Base-by-base conservation (phyloP, 2,797 vertebrate genomes). In the Odontamblyopus rebecca region DNA sequence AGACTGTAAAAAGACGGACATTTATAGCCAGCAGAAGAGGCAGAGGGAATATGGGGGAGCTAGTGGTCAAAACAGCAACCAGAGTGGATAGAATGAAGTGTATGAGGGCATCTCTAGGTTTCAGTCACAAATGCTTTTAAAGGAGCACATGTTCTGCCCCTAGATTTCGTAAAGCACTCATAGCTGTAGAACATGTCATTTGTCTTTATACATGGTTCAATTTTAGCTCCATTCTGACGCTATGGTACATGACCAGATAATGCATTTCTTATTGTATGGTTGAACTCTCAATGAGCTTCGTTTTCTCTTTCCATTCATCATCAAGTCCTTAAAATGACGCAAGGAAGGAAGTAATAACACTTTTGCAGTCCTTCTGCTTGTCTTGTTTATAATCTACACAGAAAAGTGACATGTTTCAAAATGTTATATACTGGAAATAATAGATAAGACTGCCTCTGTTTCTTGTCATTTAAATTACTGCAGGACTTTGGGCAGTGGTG, bases 1-100 rank as follows among this genome's bases (percentile, higher is more conserved):
- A 83, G 89, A 90, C 86, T 89, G 87, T 89, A 85, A 88, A 66
- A 87, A 86, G 74, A 89, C 79, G 80, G 86, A 84, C 85, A 78
- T 85, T 87, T 90, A 85, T 74, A 76, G 85, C 74, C 68, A 30
- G 75, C 69, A 83, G 82, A 80, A 72, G 77, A 88, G 73, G 81
- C 72, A 13, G 60, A 60, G 66, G 72, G 76, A 81, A 68, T 57
- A 73, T 69, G 77, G 78, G 77, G 66, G 79, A 57, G 84, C 75
- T 75, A 78, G 88, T 88, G 83, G 85, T 88, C 88, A 85, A 68
- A 77, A 61, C 56, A 81, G 80, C 82, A 85, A 84, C 76, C 78
- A 82, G 75, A 80, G 78, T 70, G 79, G 72, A 82, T 85, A 78
- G 61, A 81, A 86, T 72, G 80, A 76, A 71, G 74, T 69, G 77